Conservation (phyloP, 2,888 invertebrate genomes). For the Lacanobia oleracea region DNA sequence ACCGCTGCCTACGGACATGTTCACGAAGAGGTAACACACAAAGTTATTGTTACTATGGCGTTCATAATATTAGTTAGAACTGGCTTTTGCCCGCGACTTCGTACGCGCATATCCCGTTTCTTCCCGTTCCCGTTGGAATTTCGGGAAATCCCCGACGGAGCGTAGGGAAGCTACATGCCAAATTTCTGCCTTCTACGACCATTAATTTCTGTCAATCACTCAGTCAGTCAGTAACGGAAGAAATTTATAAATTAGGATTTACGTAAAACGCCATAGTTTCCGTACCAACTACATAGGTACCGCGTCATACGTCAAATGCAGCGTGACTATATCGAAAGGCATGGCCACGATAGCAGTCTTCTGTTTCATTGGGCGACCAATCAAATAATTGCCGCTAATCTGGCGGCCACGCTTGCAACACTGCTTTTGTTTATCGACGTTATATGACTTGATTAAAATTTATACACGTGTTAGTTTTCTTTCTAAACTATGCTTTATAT, state of each 20-base stretch:
- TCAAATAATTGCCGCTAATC: slow-evolving; percentile 74
- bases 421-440: slow-evolving; percentile 61
- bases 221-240: too few species aligned
- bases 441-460: slow-evolving; percentile 60
- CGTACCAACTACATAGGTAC: slow-evolving; percentile 7
- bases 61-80: not conserved
- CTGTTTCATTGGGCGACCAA: slow-evolving; percentile 76
- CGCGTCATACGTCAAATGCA: slow-evolving; percentile 32
- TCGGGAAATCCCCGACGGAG: too few species aligned
- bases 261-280: not conserved
- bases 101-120: too few species aligned
- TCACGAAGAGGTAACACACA: too few species aligned
- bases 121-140: too few species aligned
- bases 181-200: too few species aligned
- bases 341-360: slow-evolving; percentile 63
- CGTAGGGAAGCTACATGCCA: too few species aligned
- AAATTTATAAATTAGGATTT: not conserved
- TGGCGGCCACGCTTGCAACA: slow-evolving; percentile 57
- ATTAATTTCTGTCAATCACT: too few species aligned
- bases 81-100: too few species aligned
- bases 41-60: too few species aligned
- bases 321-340: slow-evolving; percentile 46
- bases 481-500: not conserved
- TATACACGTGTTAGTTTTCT: slow-evolving; percentile 30
- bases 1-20: too few species aligned